phyloP scores from a whole-genome alignment of 2,113 vertebrate species.

The Todiramphus saurophagus region DNA sequence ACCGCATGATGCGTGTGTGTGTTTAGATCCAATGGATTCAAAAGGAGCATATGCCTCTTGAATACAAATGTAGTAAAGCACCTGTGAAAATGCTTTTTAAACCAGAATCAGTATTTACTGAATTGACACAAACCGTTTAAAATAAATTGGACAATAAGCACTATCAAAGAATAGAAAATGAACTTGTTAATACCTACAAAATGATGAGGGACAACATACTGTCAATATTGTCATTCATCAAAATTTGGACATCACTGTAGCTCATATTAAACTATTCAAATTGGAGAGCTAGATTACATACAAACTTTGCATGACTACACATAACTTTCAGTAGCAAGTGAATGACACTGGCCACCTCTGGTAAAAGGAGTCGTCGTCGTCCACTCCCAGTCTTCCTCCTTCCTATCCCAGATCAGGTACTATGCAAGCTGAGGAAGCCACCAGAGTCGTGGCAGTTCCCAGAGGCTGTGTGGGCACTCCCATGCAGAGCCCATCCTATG shows the following conservation, averaged over 20 bases:
- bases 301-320: not conserved
- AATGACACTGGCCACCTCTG: not conserved
- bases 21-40: not conserved
- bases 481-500: not conserved
- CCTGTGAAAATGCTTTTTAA: not conserved
- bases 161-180: not conserved
- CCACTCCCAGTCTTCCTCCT: not conserved
- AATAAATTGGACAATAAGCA: conserved; percentile 23
- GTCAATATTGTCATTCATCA: not conserved
- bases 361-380: not conserved
- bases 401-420: not conserved
- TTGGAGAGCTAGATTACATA: not conserved
- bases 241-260: not conserved
- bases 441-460: not conserved
- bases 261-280: not conserved
- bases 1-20: not conserved
- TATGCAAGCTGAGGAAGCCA: not conserved
- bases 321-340: not conserved
- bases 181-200: not conserved
- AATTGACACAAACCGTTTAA: conserved; percentile 4
- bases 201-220: not conserved
- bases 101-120: not conserved
- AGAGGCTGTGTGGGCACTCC: not conserved
- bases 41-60: not conserved
- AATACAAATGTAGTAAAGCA: conserved; percentile 8